Evolutionary conservation across 2,888 invertebrate species (phyloP).

Genomic region (Andrena chrysosceles): DNA sequence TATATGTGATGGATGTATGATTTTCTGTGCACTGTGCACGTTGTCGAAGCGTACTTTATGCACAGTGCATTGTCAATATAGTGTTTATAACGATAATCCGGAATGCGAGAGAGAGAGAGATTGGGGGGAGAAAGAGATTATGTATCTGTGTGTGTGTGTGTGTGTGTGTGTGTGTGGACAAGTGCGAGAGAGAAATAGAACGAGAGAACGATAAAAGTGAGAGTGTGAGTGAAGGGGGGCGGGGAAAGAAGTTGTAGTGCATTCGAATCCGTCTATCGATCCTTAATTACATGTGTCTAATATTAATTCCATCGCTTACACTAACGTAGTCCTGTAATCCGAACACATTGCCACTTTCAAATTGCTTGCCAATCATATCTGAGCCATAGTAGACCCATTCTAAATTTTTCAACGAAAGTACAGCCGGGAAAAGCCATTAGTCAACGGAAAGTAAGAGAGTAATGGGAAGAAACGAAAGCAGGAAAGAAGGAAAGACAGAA

Average conservation of each 20-base stretch:
- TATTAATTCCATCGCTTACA: constrained; percentile 66
- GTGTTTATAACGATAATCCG: too few species aligned
- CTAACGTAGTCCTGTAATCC: constrained; percentile 73
- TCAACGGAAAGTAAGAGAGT: constrained; percentile 53
- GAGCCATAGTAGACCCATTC: constrained; percentile 86
- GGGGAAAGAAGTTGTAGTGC: constrained; percentile 30
- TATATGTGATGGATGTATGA: constrained; percentile 74
- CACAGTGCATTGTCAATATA: too few species aligned
- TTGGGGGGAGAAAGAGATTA: too few species aligned
- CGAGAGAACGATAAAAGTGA: constrained; percentile 9
- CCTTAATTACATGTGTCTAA: constrained; percentile 34
- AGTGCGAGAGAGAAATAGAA: not conserved
- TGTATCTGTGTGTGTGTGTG: not conserved
- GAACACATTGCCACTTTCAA: constrained; percentile 87
- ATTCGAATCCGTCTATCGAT: constrained; percentile 18
- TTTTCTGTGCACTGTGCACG: constrained; percentile 27
- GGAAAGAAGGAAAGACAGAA: constrained; percentile 14
- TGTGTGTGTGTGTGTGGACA: not conserved
- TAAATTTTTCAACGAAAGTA: constrained; percentile 80
- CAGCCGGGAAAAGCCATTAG: constrained; percentile 85
- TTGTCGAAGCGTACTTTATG: not conserved
- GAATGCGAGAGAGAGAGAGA: not conserved
- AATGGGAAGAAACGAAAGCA: constrained; percentile 52
- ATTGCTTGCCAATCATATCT: constrained; percentile 87
- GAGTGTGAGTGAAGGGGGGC: not conserved